These are phyloP conservation scores for Boulengeromyrus knoepffleri DNA, from an alignment of 2,113 vertebrate species.

Conservation along the genomic window DNA sequence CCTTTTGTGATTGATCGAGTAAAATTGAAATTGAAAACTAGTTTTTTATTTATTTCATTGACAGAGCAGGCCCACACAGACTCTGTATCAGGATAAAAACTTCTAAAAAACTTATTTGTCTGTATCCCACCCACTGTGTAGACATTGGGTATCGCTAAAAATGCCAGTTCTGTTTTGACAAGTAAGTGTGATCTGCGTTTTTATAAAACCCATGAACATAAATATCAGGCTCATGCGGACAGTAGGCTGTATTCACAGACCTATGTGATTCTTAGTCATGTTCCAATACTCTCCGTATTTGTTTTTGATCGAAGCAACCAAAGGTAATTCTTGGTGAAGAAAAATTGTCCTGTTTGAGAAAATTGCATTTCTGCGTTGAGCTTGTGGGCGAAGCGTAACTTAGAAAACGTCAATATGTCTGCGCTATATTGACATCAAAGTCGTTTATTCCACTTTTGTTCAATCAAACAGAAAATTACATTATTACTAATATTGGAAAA, in stretches of 20 bases:
- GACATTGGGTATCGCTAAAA: not conserved
- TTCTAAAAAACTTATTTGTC: not conserved
- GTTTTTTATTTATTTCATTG: not conserved
- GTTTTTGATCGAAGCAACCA: not conserved
- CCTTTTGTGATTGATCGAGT: not conserved
- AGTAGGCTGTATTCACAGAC: not conserved
- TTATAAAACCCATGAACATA: not conserved
- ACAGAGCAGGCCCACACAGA: not conserved
- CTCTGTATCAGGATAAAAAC: not conserved
- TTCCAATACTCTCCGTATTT: not conserved
- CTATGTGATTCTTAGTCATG: not conserved
- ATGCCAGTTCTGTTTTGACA: not conserved
- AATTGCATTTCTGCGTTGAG: not conserved
- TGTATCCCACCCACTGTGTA: not conserved
- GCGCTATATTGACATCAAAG: not conserved
- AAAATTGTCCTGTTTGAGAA: not conserved
- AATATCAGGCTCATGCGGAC: not conserved
- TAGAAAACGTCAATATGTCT: not conserved
- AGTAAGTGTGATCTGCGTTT: not conserved
- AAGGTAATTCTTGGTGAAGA: not conserved
- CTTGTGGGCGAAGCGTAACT: not conserved
- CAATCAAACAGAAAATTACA: not conserved
- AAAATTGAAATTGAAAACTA: not conserved
- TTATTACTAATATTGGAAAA: not conserved
- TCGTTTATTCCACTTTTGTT: not conserved